phyloP scores from a whole-genome alignment of 2,113 vertebrate genomes.

The Anoura caudifer region DNA sequence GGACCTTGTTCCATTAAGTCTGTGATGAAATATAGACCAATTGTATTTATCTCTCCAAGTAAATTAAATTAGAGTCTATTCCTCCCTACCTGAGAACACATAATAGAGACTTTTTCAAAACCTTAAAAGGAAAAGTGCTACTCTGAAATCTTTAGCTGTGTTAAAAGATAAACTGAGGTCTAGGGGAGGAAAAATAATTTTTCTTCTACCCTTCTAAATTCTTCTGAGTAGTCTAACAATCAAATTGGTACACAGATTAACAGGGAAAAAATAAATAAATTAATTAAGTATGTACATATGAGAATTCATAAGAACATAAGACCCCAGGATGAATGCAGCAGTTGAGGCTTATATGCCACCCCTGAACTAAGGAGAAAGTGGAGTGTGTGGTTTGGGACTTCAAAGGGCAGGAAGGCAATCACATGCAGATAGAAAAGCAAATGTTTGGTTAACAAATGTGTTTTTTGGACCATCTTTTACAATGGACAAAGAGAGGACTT shows the following conservation, averaged over 20 bases:
- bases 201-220: background rate
- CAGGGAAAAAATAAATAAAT: background rate
- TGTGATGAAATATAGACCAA: background rate
- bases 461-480: background rate
- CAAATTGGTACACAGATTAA: background rate
- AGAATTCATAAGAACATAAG: too few species aligned
- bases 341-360: background rate
- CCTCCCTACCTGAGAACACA: background rate
- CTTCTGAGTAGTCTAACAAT: background rate
- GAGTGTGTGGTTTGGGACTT: background rate
- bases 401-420: background rate
- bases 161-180: background rate
- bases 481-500: background rate
- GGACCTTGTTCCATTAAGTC: background rate
- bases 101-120: conserved; percentile 7
- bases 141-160: conserved; percentile 1
- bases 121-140: background rate
- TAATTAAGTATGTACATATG: background rate
- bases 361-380: background rate
- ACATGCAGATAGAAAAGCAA: background rate
- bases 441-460: background rate
- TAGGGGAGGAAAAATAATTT: background rate
- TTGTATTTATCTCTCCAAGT: background rate
- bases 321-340: background rate
- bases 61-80: background rate